Evolutionary conservation across 2,797 vertebrate genomes (phyloP).

Genomic region (Xenopus petersii): DNA sequence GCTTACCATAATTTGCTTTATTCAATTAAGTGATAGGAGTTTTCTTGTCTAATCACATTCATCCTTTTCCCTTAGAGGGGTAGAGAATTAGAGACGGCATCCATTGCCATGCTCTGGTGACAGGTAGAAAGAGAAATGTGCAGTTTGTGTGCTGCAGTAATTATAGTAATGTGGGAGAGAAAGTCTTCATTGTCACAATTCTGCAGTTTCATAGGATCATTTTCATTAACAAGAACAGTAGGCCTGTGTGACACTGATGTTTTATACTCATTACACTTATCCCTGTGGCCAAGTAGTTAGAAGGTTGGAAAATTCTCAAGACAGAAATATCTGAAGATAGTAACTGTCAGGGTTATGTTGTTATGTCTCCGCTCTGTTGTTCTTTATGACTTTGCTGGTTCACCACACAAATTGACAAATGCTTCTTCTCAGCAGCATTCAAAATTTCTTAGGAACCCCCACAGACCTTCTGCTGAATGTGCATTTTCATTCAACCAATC

Average conservation of each 20-base stretch:
- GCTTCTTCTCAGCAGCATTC: no score
- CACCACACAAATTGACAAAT: no score
- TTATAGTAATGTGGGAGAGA: neutral
- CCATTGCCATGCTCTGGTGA: slow-evolving; percentile 4
- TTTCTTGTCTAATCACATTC: slow-evolving; percentile 26
- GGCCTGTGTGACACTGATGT: neutral
- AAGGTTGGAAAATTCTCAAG: no score
- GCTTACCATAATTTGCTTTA: slow-evolving; percentile 27
- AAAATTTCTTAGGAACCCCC: no score
- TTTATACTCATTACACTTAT: neutral
- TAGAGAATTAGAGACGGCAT: slow-evolving; percentile 1
- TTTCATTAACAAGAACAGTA: neutral
- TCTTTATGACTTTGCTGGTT: no score
- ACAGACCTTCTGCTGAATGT: no score
- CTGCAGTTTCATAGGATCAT: neutral
- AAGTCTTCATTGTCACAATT: neutral
- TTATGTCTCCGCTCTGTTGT: no score
- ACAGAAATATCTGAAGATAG: no score
- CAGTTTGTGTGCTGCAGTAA: neutral
- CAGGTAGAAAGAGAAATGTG: neutral
- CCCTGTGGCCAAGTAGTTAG: no score
- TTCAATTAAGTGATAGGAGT: slow-evolving; percentile 25
- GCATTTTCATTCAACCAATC: no score
- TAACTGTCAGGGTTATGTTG: no score
- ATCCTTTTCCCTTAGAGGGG: slow-evolving; percentile 10